phyloP scores from a whole-genome alignment of 92 coral and sea anemone genomes.

The Zoanthus gigantus region DNA sequence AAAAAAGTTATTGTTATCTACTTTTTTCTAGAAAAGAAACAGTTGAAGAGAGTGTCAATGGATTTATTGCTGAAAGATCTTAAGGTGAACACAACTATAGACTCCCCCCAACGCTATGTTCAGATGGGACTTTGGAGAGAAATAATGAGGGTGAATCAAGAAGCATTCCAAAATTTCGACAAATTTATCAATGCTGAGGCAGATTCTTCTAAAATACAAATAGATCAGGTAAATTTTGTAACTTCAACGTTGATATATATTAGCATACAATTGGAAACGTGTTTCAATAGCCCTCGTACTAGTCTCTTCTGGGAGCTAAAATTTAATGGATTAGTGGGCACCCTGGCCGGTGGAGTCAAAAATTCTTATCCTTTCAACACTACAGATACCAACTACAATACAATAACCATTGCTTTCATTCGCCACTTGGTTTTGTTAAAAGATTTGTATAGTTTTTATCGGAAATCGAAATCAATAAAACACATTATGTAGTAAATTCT shows the following conservation, averaged over 20 bases:
- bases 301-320: no score
- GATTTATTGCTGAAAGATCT: constrained; percentile 67
- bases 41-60: constrained; percentile 59
- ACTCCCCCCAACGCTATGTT: constrained; percentile 53
- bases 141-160: constrained; percentile 74
- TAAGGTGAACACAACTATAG: constrained; percentile 46
- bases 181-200: constrained; percentile 33
- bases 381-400: constrained; percentile 12
- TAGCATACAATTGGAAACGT: neutral
- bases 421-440: neutral
- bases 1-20: no score
- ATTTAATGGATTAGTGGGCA: no score
- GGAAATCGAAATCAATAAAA: no score
- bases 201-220: constrained; percentile 5
- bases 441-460: no score
- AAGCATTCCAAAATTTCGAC: constrained; percentile 60
- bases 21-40: constrained; percentile 49
- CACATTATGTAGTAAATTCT: no score
- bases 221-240: neutral
- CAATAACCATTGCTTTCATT: neutral
- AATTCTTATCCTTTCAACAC: neutral
- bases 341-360: no score
- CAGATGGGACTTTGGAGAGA: constrained; percentile 78
- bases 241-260: neutral
- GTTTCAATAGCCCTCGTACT: neutral